phyloP scores from a whole-genome alignment of 2,797 vertebrate species.

The Neomorphus geoffroyi region DNA sequence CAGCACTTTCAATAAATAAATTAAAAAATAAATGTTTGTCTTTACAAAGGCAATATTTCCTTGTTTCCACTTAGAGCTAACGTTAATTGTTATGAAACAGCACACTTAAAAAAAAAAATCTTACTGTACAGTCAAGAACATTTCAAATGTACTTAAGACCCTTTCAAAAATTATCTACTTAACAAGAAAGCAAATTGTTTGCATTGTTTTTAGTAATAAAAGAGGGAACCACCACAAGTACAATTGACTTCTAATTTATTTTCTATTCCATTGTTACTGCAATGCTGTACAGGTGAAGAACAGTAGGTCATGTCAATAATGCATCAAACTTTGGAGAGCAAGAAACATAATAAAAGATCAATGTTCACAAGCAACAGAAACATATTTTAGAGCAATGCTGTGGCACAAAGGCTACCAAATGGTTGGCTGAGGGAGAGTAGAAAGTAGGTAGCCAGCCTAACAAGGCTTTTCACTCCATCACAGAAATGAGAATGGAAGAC shows the following conservation, averaged over 20 bases:
- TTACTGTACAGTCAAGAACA: not conserved
- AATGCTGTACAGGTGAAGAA: not conserved
- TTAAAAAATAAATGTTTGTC: not conserved
- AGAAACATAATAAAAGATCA: not conserved
- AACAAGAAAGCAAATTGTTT: not conserved
- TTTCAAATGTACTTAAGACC: not conserved
- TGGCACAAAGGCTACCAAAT: not conserved
- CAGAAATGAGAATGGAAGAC: not conserved
- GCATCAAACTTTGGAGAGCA: not conserved
- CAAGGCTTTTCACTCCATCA: not conserved
- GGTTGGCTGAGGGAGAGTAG: not conserved
- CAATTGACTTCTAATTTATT: not conserved
- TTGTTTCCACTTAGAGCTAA: not conserved
- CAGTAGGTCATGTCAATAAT: not conserved
- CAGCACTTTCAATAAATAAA: not conserved
- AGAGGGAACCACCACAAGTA: not conserved
- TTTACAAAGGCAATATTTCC: not conserved
- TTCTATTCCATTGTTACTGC: not conserved
- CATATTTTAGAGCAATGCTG: not conserved
- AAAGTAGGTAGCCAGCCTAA: not conserved
- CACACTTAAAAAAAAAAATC: not conserved
- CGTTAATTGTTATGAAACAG: not conserved
- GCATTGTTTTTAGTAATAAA: not conserved
- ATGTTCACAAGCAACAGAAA: not conserved
- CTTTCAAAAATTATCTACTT: not conserved